A percentile compares a stretch with the other conserved stretches of the same genome.
Conservation (phyloP, 2,113 vertebrate species). For the Xerus inauris region DNA sequence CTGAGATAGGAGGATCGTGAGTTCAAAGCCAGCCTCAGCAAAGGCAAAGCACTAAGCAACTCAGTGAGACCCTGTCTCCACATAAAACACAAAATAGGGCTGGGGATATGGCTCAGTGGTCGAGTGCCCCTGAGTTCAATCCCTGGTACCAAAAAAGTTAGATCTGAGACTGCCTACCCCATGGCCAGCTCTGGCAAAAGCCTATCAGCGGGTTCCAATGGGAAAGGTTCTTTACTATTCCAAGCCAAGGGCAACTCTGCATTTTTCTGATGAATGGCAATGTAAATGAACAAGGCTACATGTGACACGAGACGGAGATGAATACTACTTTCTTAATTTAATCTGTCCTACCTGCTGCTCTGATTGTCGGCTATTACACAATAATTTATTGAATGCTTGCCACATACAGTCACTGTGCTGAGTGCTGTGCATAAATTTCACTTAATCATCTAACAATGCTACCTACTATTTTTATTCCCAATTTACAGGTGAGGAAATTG, state of each 20-base stretch:
- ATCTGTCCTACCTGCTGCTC: constrained; percentile 60
- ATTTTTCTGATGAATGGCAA: not conserved
- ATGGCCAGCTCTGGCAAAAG: not conserved
- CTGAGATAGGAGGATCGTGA: too few species aligned
- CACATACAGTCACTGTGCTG: not conserved
- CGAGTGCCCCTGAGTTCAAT: too few species aligned
- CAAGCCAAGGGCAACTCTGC: constrained; percentile 44
- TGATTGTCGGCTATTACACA: not conserved
- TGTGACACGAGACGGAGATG: not conserved
- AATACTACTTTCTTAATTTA: constrained; percentile 45
- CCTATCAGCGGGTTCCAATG: not conserved
- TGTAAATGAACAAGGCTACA: not conserved
- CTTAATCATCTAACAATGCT: not conserved
- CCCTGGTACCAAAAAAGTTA: too few species aligned
- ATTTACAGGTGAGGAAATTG: constrained; percentile 42
- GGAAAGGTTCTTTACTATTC: not conserved
- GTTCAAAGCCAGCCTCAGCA: too few species aligned
- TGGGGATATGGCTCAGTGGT: too few species aligned
- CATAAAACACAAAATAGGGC: too few species aligned
- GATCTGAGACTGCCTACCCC: not conserved
- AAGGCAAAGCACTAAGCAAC: too few species aligned
- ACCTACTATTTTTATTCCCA: constrained; percentile 40
- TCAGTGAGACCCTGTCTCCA: too few species aligned
- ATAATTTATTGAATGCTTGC: constrained; percentile 46
- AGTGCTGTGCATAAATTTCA: constrained; percentile 1